A percentile compares a stretch with the other conserved stretches of the same genome.
phyloP scores from a whole-genome alignment of 1,140 invertebrate genomes.

The Eufriesea mexicana region DNA sequence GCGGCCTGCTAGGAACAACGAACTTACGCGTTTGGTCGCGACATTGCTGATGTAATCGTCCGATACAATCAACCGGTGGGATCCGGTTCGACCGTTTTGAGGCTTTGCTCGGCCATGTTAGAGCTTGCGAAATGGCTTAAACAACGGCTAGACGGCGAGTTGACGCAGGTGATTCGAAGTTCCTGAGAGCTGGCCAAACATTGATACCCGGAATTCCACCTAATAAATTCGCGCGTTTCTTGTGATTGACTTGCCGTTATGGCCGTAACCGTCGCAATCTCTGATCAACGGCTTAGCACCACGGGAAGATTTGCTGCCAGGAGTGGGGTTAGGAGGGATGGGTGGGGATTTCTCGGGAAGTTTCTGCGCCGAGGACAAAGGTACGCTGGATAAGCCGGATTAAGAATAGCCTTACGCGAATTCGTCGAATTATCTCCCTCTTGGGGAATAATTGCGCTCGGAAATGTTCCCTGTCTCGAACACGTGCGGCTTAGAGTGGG shows the following conservation, averaged over 20 bases:
- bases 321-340: too few species aligned
- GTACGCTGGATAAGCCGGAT: conserved; percentile 58
- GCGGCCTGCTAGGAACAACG: neutral
- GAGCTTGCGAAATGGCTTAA: conserved; percentile 51
- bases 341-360: conserved; percentile 8
- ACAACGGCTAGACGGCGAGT: conserved; percentile 26
- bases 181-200: conserved; percentile 69
- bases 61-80: conserved; percentile 21
- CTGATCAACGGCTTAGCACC: conserved; percentile 62
- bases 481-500: neutral
- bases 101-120: neutral
- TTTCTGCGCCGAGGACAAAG: conserved; percentile 44
- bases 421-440: conserved; percentile 58
- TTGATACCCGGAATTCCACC: conserved; percentile 62
- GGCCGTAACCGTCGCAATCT: conserved; percentile 59
- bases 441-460: conserved; percentile 42
- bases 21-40: neutral
- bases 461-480: conserved; percentile 19
- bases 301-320: conserved; percentile 38
- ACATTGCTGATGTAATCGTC: conserved; percentile 17
- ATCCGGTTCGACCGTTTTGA: neutral
- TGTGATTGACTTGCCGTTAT: conserved; percentile 64
- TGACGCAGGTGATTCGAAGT: conserved; percentile 52
- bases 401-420: conserved; percentile 60
- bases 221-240: conserved; percentile 71